Evolutionary conservation across 2,113 vertebrate genomes (phyloP).

Genomic region (Atractosteus spatula): DNA sequence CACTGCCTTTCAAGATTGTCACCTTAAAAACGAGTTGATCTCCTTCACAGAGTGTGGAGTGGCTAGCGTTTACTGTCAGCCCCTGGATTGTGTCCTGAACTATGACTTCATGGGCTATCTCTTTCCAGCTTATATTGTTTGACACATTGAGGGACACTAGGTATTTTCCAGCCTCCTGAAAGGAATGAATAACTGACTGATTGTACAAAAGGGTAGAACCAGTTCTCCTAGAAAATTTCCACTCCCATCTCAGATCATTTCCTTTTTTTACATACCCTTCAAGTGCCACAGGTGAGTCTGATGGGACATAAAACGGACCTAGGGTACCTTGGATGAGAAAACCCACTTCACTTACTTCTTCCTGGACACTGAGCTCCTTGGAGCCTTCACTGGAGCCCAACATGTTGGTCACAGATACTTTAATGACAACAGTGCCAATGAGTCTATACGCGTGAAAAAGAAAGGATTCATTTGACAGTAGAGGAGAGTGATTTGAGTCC

Average conservation of each 20-base stretch:
- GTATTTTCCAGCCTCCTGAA: slow-evolving; percentile 48
- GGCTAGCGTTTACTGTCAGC: slow-evolving; percentile 47
- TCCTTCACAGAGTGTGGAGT: slow-evolving; percentile 36
- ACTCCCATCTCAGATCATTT: slow-evolving; percentile 57
- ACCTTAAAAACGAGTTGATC: slow-evolving; percentile 50
- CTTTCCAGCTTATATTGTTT: slow-evolving; percentile 62
- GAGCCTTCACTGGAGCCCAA: slow-evolving; percentile 49
- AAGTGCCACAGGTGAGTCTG: slow-evolving; percentile 34
- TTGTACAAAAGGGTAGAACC: slow-evolving; percentile 17
- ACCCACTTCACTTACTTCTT: slow-evolving; percentile 50
- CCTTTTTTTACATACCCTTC: slow-evolving; percentile 43
- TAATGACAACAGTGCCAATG: slow-evolving; percentile 43
- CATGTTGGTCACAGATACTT: slow-evolving; percentile 54
- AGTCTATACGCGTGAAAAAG: slow-evolving; percentile 49
- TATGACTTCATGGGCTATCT: slow-evolving; percentile 40
- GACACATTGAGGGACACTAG: slow-evolving; percentile 60
- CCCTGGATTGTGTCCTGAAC: slow-evolving; percentile 56
- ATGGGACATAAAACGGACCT: slow-evolving; percentile 45
- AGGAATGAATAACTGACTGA: slow-evolving; percentile 42
- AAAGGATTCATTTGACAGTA: slow-evolving; percentile 41
- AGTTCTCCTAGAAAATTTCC: slow-evolving; percentile 37
- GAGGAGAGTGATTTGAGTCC: slow-evolving; percentile 17
- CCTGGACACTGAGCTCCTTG: slow-evolving; percentile 52
- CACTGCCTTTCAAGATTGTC: slow-evolving; percentile 51
- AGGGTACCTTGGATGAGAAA: slow-evolving; percentile 45